phyloP scores from a whole-genome alignment of 2,113 vertebrate species.

The Herpailurus yagouaroundi region DNA sequence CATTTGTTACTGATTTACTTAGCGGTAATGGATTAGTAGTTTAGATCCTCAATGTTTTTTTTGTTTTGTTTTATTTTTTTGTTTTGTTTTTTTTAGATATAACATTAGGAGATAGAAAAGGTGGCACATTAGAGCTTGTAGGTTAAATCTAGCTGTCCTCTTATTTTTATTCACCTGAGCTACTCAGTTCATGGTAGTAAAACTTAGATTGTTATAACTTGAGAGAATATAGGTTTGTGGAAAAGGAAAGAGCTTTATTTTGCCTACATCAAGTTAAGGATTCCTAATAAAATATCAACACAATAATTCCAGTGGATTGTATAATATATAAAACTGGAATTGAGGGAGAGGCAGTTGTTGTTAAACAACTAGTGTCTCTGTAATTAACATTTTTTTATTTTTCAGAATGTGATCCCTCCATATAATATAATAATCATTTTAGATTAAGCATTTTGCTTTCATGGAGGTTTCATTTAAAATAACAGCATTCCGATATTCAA shows the following conservation, averaged over 20 bases:
- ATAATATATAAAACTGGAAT: not conserved
- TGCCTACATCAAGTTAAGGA: not conserved
- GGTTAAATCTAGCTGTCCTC: not conserved
- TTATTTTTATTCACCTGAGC: not conserved
- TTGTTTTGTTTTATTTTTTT: not conserved
- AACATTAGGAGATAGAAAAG: not conserved
- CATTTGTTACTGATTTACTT: not conserved
- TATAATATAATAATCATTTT: not conserved
- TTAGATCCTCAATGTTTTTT: not conserved
- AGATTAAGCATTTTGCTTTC: not conserved
- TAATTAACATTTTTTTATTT: not conserved
- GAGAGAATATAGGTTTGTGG: not conserved
- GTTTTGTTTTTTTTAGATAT: too few relatives aligned
- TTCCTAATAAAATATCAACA: not conserved
- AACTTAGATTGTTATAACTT: not conserved
- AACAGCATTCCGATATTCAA: not conserved
- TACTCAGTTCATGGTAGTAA: not conserved
- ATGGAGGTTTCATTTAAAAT: not conserved
- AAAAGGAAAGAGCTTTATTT: not conserved
- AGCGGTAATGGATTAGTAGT: not conserved
- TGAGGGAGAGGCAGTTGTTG: not conserved
- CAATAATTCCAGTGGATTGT: not conserved
- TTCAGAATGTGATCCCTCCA: not conserved
- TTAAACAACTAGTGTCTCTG: not conserved
- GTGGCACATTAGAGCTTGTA: not conserved